Evolutionary conservation across 2,797 vertebrate genomes (phyloP), one percentile per base, ranked within the genome.

Genomic region (Rhinoraja longicauda): DNA sequence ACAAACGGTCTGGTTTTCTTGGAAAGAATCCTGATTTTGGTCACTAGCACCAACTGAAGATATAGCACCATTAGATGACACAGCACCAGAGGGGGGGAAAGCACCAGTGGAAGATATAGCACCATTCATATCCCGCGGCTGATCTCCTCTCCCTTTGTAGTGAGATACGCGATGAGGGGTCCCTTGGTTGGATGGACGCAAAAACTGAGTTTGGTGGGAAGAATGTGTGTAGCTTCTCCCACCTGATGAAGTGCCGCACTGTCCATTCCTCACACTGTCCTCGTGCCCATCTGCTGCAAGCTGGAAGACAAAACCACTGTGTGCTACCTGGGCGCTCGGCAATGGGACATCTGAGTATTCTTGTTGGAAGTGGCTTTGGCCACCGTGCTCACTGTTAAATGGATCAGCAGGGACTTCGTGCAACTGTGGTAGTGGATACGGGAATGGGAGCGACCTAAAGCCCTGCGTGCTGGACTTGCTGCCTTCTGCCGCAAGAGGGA

Each of bases 1-100:
- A 95, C 97, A 97, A 95, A 95, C 94, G 93, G 97, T 96, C 94
- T 95, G 95, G 95, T 96, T 97, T 95, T 98, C 97, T 95, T 97
- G 95, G 94, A 97, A 96, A 95, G 95, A 95, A 94, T 95, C 94
- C 94, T 97, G 97, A 90, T 94, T 96, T 93, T 95, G 96, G 94
- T 96, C 97, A 36, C 96, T 95, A 94, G 96, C 96, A 94, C 94
- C 93, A 94, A 93, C 9, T 1, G 64, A 94, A 7, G 97, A 96
- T 94, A 97, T 96, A 94, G 97, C 97, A 95, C 96, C 96, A 90
- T 96, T 95, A 94, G 96, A 96, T 94, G 97, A 96, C 94, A 97
- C 96, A 94, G 97, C 97, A 95, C 96, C 96, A 93, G 96, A 96
- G 94, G 86, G 94, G 1, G 94, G 88, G n/a, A 95, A 95, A 96